phyloP scores from a whole-genome alignment of 2,113 vertebrate genomes.

The Lagopus muta region DNA sequence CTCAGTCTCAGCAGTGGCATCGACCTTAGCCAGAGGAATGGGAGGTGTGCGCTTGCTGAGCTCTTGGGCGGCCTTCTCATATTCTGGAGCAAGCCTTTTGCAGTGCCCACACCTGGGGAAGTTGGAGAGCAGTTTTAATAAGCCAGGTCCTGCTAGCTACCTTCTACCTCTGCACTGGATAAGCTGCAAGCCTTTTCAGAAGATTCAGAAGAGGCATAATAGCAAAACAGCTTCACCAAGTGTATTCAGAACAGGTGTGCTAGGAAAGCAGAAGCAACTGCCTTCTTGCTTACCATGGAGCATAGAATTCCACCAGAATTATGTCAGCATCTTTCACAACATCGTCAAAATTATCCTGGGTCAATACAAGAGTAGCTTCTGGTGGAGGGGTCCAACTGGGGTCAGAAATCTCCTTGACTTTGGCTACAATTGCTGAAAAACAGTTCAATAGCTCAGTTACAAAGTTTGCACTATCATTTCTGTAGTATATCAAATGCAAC shows the following conservation, averaged over 20 bases:
- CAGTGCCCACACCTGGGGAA: slow-evolving; percentile 94
- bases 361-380: slow-evolving; percentile 92
- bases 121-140: not conserved
- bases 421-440: slow-evolving; percentile 88
- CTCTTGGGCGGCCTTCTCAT: slow-evolving; percentile 94
- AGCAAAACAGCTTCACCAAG: not conserved
- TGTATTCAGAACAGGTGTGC: not conserved
- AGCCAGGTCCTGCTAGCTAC: not conserved
- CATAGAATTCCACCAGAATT: slow-evolving; percentile 98
- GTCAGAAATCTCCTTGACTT: slow-evolving; percentile 89
- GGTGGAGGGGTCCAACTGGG: slow-evolving; percentile 93
- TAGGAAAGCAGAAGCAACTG: not conserved
- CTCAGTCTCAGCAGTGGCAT: slow-evolving; percentile 86
- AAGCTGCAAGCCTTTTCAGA: not conserved
- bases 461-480: not conserved
- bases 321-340: slow-evolving; percentile 90
- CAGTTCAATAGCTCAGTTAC: not conserved
- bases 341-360: slow-evolving; percentile 91
- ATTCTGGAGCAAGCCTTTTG: slow-evolving; percentile 94
- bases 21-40: slow-evolving; percentile 92
- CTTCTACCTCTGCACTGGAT: not conserved
- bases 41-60: slow-evolving; percentile 85
- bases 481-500: not conserved
- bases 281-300: slow-evolving; percentile 89
- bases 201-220: not conserved